Evolutionary conservation across 2,888 invertebrate genomes (phyloP), one percentile per base, ranked within the genome.

Genomic region (Andrena minutula): DNA sequence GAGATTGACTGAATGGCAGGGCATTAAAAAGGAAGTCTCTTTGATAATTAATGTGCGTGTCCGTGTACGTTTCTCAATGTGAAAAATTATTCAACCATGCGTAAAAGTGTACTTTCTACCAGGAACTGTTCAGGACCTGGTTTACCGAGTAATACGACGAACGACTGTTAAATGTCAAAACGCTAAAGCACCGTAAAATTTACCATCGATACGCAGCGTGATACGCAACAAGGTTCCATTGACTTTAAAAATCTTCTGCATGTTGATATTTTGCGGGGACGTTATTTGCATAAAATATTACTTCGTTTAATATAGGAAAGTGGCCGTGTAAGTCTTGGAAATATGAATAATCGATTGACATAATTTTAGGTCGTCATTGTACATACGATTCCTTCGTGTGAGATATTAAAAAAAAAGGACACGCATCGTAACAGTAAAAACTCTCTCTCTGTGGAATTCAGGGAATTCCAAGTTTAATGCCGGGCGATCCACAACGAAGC

Each of bases 61-160:
- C 68, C 41, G 16, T 41, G 41, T 41, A 41, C 51, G n/a, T 56
- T 41, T 28, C 20, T 6, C 12, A 64, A 75, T 58, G 70, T 64
- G 71, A 86, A 88, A 88, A 89, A 82, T 85, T 81, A 85, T 76
- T 83, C 83, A 82, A 82, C 80, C 87, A 83, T 75, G 82, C 82
- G 84, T 89, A 89, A 89, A 89, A 85, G 86, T 88, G 69, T 78
- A 89, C 91, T 92, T 92, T 92, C 92, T 92, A 91, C 87, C 91
- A 91, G 91, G 90, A 91, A 90, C 90, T 89, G 84, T 82, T 86
- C 70, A 72, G 82, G 84, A 91, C 83, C 89, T 86, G 90, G 90
- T 90, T 90, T 88, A 88, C 89, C 83, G 85, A 88, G 88, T 88
- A 79, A 85, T 84, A 83, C 71, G 71, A 72, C 68, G 82, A 76